phyloP scores from a whole-genome alignment of 1,140 invertebrate genomes.

The Asobara japonica region DNA sequence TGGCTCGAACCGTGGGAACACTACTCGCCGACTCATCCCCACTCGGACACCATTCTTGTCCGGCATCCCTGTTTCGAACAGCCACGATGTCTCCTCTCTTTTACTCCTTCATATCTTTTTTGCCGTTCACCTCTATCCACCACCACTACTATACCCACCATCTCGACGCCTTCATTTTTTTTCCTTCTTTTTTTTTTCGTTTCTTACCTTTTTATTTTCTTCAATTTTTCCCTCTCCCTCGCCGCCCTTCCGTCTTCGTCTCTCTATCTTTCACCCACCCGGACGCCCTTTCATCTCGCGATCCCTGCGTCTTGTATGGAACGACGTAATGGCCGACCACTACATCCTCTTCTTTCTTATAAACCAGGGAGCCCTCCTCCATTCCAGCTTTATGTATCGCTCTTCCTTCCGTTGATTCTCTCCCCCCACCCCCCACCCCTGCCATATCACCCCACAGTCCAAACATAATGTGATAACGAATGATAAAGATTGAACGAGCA shows the following conservation, averaged over 20 bases:
- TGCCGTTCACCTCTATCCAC: conserved; percentile 10
- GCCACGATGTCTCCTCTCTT: conserved; percentile 8
- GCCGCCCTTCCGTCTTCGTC: background rate
- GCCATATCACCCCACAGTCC: conserved; percentile 24
- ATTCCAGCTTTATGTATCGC: conserved; percentile 47
- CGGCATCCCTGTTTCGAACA: conserved; percentile 12
- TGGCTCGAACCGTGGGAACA: conserved; percentile 67
- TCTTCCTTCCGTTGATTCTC: conserved; percentile 29
- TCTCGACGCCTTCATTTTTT: conserved; percentile 1
- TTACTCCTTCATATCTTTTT: conserved; percentile 20
- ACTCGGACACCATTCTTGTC: conserved; percentile 40
- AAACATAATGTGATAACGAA: background rate
- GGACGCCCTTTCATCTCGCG: conserved; percentile 24
- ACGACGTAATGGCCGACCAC: conserved; percentile 62
- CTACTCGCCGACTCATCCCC: conserved; percentile 64
- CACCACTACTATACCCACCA: background rate
- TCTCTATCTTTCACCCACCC: conserved; percentile 6
- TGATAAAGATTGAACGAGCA: background rate
- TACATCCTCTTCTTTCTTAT: conserved; percentile 51
- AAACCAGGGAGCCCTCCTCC: conserved; percentile 34
- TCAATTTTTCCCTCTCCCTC: background rate
- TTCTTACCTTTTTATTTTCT: conserved; percentile 10
- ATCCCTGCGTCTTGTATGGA: conserved; percentile 35
- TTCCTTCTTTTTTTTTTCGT: background rate
- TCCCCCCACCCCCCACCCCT: conserved; percentile 8